Percentiles rank a stretch among this genome's conserved stretches.
These are phyloP conservation scores for Dolomedes plantarius DNA, from an alignment of 2,888 invertebrate genomes.

Conservation along the genomic window DNA sequence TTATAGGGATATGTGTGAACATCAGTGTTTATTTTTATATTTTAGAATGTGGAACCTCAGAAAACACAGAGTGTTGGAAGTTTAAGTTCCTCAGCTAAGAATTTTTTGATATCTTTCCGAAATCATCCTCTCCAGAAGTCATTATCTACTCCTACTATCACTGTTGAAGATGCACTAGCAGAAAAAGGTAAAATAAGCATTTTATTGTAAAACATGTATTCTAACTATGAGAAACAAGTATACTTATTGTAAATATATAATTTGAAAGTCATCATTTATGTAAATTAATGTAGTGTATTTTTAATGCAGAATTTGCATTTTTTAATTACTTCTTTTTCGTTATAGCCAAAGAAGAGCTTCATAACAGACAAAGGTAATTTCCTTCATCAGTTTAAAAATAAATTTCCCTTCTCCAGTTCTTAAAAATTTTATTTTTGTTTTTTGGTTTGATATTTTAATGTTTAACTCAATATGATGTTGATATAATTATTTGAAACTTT, in stretches of 20 bases:
- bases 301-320: background rate
- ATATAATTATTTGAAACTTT: no score
- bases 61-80: conserved; percentile 68
- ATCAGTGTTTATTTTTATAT: background rate
- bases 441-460: no score
- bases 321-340: conserved; percentile 13
- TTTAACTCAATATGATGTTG: no score
- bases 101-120: conserved; percentile 55
- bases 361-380: conserved; percentile 53
- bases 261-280: no score
- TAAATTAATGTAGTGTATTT: background rate
- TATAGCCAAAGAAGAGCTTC: conserved; percentile 65
- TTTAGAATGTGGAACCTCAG: conserved; percentile 64
- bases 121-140: conserved; percentile 72
- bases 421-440: no score
- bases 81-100: conserved; percentile 54
- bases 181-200: conserved; percentile 52
- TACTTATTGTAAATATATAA: no score
- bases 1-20: no score
- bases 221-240: background rate
- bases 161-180: conserved; percentile 62
- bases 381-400: no score
- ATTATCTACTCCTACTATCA: conserved; percentile 72
- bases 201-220: background rate
- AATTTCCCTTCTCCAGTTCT: no score